Evolutionary conservation across 2,113 vertebrate species (phyloP), one percentile per base, ranked within the genome.

Genomic region (Jacana jacana): DNA sequence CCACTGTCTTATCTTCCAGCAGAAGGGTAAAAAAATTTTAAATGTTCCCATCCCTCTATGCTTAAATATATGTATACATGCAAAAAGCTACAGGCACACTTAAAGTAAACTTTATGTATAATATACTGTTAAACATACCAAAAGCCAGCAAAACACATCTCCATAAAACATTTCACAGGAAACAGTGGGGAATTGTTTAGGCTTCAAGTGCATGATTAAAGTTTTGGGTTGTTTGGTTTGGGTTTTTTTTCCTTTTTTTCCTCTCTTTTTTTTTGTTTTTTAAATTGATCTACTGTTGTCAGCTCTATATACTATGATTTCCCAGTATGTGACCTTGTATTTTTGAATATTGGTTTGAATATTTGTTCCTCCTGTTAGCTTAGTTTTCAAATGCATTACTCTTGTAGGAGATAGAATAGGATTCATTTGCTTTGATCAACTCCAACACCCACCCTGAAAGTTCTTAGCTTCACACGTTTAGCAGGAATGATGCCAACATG

Each of bases 271-370:
- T n/a, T n/a, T n/a, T n/a, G n/a, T n/a, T n/a, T n/a, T n/a, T n/a
- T n/a, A n/a, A 11, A 46, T 46, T 46, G 1, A 12, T n/a, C 17
- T 68, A 14, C 27, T 61, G 11, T 15, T 71, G 13, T 63, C 31
- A 60, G 28, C 42, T 76, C 31, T 15, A 17, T 22, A 24, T n/a
- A 37, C 3, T 0, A 24, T 0, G 0, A 27, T 33, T 51, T 51
- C 30, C 17, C 30, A 51, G 15, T 11, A 35, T 1, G 0, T 1
- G 24, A 48, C 10, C 6, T 80, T 22, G 61, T 23, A 64, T 39
- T 80, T 72, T 68, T 17, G 25, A 69, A 58, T n/a, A n/a, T n/a
- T n/a, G n/a, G n/a, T n/a, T n/a, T n/a, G 13, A 5, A 35, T 52
- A n/a, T 33, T 52, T 72, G 4, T 7, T 77, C 10, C 30, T 63